Evolutionary conservation across 2,888 invertebrate genomes (phyloP).

Genomic region (Autographa pulchrina): DNA sequence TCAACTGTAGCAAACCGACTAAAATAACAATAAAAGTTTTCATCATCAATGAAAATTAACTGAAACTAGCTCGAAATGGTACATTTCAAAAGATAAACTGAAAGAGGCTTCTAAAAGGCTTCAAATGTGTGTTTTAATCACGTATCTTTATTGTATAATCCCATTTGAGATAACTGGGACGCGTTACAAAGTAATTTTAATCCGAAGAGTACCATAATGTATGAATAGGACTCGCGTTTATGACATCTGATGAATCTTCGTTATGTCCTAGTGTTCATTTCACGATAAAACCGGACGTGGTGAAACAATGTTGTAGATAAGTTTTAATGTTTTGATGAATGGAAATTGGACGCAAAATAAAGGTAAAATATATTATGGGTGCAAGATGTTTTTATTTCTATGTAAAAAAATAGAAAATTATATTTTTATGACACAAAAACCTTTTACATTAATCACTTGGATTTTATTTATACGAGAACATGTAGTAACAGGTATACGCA

Average conservation of each 20-base stretch:
- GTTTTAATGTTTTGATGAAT: neutral
- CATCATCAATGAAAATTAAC: neutral
- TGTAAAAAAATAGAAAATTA: too few species aligned
- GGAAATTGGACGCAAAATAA: neutral
- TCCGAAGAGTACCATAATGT: slow-evolving; percentile 39
- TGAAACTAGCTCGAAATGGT: neutral
- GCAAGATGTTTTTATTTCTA: too few species aligned
- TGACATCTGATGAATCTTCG: slow-evolving; percentile 54
- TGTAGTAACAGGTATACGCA: too few species aligned
- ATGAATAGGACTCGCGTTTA: slow-evolving; percentile 48
- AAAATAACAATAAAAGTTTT: neutral
- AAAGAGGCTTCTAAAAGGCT: slow-evolving; percentile 40
- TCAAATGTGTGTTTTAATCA: slow-evolving; percentile 37
- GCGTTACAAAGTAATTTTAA: slow-evolving; percentile 56
- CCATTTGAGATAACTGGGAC: slow-evolving; percentile 40
- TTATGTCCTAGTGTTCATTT: slow-evolving; percentile 42
- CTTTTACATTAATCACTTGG: too few species aligned
- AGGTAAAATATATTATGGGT: too few species aligned
- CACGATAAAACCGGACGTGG: slow-evolving; percentile 43
- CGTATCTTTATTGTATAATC: slow-evolving; percentile 37
- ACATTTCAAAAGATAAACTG: slow-evolving; percentile 43
- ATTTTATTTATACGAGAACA: too few species aligned
- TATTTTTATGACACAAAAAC: too few species aligned
- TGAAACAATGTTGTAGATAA: slow-evolving; percentile 42
- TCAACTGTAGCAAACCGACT: neutral